Base-by-base conservation (phyloP, 2,888 invertebrate genomes). In the Chrysolina haemoptera region DNA sequence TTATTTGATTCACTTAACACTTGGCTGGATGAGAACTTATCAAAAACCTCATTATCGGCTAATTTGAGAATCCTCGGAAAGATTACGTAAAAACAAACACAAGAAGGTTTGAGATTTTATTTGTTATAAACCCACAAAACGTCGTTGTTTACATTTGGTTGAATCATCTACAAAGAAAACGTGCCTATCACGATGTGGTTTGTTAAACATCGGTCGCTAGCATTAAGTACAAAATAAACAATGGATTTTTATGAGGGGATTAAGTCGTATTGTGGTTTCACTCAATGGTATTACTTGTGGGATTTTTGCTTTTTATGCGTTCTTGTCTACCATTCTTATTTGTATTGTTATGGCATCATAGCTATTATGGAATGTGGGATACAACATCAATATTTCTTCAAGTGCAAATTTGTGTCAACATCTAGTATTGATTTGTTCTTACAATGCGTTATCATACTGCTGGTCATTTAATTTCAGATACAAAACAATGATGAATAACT, bases 191-290 rank as follows among this genome's bases (percentile, higher is more conserved):
- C 68, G 53, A 55, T 73, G 78, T 62, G 80, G 78, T 79, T 80
- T 76, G 78, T 79, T 78, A 71, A 79, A 77, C 78, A 76, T 76
- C 71, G 71, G 75, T 68, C 70, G 43, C 16, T 66, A 68, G 72
- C 75, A 76, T 79, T 75, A 75, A 79, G 76, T 76, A 77, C 62
- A 74, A 70, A 76, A 78, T 80, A 78, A 78, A 78, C 78, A 77
- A 76, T 73, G 66, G 74, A 62, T 80, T 78, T 78, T 78, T 78
- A 75, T 78, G 71, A 59, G 64, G 68, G 43, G 76, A 77, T 77
- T 78, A 78, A 75, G 72, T 76, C 69, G 74, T 70, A 71, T 77
- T 76, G 78, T 74, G 76, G 76, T 75, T 75, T 74, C 70, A 22
- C 59, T 75, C 74, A 74, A 76, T 72, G 68, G 76, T 70, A 75